Evolutionary conservation across 2,888 invertebrate genomes (phyloP), one percentile per base, ranked within the genome.

Genomic region (Harpalus rubripes): DNA sequence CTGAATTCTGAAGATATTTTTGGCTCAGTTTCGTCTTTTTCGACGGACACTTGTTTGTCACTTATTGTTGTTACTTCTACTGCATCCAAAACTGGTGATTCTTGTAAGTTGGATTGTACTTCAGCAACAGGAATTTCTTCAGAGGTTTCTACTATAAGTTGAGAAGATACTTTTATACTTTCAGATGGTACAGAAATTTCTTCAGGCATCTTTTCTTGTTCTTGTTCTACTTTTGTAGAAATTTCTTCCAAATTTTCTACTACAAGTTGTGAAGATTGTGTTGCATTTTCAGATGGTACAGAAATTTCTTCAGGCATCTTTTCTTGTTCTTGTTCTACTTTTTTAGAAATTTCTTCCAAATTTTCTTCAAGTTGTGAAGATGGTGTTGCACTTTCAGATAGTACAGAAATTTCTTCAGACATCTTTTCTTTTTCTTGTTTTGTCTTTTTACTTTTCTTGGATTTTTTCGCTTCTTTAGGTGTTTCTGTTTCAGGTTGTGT

Each of bases 1-100:
- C 41, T 81, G 26, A 84, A 83, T 63, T 83, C 83, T 1, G 88
- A 89, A n/a, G 87, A 86, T 79, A 86, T 85, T 56, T 86, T 87
- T 1, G 78, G 65, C 81, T 86, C 86, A 16, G 59, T 65, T 72
- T 32, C 44, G 59, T 80, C 68, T 52, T 52, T 68, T 84, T 85
- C 68, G 10, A 61, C 56, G 10, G 78, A 65, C 10, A 80, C 82
- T 84, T 80, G 58, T 58, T 76, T 65, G 39, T 84, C 63, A 15
- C 39, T 59, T n/a, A 72, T 18, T 10, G 72, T 83, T 79, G 52
- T 81, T 18, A 68, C 81, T 68, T 65, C 81, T 15, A 61, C 61
- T 16, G 61, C 39, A 41, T 83, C 44, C 16, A 15, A 12, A 84
- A 74, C 39, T 18, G 56, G 10, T 59, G 41, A 18, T 52, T 52